Evolutionary conservation across 2,113 vertebrate species (phyloP).

Genomic region (Chaetura pelagica): DNA sequence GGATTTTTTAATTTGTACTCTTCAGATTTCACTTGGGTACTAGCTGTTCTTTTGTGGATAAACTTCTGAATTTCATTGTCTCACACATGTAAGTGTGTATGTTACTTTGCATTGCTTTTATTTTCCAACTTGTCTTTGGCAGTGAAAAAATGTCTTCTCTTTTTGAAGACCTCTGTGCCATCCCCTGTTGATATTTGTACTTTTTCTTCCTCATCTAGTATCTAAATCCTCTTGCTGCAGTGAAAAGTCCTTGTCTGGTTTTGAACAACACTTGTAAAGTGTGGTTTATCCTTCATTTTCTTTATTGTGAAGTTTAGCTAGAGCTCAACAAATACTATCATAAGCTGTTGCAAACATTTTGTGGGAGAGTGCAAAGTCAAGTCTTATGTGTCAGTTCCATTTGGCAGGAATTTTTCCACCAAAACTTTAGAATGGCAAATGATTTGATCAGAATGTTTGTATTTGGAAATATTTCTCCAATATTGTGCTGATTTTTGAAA

Average conservation of each 20-base stretch:
- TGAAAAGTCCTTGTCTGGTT: neutral
- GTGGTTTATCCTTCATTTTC: neutral
- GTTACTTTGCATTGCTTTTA: neutral
- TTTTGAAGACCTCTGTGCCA: neutral
- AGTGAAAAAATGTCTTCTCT: neutral
- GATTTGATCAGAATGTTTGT: neutral
- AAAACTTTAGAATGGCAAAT: neutral
- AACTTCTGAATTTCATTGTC: neutral
- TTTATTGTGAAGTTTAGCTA: neutral
- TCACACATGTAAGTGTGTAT: neutral
- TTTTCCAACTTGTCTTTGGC: neutral
- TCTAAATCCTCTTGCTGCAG: neutral
- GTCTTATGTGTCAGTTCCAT: neutral
- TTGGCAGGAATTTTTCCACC: neutral
- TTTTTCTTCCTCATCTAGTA: neutral
- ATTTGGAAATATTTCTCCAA: neutral
- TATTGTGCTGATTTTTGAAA: neutral
- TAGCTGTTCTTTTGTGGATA: neutral
- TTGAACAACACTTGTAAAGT: neutral
- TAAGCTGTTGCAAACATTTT: neutral
- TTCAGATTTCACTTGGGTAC: neutral
- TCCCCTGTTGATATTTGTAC: neutral
- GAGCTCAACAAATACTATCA: neutral
- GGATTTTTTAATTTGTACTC: neutral
- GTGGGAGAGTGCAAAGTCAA: neutral